Conservation (phyloP, 2,797 vertebrate species). For the Phoeniculus purpureus region DNA sequence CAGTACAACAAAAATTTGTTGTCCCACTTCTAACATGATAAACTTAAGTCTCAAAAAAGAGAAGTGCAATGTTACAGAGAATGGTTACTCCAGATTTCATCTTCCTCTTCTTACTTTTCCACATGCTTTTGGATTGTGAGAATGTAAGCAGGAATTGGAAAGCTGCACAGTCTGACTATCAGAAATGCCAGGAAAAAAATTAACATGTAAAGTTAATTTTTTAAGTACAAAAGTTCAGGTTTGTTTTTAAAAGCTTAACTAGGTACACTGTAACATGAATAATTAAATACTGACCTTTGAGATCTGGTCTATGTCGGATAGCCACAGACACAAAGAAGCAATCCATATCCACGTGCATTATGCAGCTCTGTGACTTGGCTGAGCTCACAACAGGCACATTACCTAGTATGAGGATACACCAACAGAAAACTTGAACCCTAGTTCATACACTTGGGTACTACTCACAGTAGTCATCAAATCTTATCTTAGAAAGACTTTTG, state of each 20-base stretch:
- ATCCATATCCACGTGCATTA: slow-evolving; percentile 99
- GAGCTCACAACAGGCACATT: slow-evolving; percentile 73
- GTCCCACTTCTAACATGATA: not conserved
- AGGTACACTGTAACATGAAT: not conserved
- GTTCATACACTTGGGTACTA: slow-evolving; percentile 2
- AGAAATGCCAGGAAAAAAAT: not conserved
- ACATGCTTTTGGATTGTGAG: not conserved
- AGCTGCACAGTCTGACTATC: not conserved
- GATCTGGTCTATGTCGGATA: slow-evolving; percentile 91
- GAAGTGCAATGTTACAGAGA: not conserved
- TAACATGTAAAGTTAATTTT: not conserved
- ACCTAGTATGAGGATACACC: slow-evolving; percentile 78
- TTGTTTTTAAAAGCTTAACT: not conserved
- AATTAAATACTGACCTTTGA: slow-evolving; percentile 86
- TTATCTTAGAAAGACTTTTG: not conserved
- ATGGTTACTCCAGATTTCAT: not conserved
- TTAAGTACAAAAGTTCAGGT: not conserved
- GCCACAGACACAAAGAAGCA: slow-evolving; percentile 99
- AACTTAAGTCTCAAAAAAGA: not conserved
- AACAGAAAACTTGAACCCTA: slow-evolving; percentile 72
- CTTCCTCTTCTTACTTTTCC: not conserved
- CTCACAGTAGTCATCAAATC: slow-evolving; percentile 26
- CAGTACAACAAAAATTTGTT: not conserved
- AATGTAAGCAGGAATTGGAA: not conserved
- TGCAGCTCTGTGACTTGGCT: slow-evolving; percentile 86